Evolutionary conservation across 2,113 vertebrate species (phyloP).

Genomic region (Pteropus alecto): DNA sequence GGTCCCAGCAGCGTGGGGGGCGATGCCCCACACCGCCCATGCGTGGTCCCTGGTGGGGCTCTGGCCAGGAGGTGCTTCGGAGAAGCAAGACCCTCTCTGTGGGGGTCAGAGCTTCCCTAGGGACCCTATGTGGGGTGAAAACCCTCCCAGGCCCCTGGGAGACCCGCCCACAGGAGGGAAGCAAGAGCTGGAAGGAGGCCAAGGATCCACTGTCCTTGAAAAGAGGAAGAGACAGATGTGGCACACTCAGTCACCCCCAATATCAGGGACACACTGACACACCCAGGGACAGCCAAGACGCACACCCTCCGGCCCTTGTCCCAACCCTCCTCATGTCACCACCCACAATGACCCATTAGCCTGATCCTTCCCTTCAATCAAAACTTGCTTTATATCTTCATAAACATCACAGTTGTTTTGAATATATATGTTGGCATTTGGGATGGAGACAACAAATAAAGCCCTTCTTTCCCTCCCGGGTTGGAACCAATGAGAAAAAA

Average conservation of each 20-base stretch:
- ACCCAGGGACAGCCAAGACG: not conserved
- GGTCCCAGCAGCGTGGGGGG: not conserved
- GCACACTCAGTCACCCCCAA: too few species aligned
- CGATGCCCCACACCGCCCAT: not conserved
- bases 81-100: not conserved
- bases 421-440: not conserved
- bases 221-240: not conserved
- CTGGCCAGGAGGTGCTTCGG: constrained; percentile 37
- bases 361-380: not conserved
- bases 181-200: not conserved
- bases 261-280: not conserved
- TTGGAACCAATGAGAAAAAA: not conserved
- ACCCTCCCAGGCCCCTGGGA: not conserved
- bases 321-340: rapidly evolving
- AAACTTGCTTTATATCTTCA: not conserved
- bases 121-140: not conserved
- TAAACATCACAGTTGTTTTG: not conserved
- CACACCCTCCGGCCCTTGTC: rapidly evolving
- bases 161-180: not conserved
- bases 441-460: not conserved
- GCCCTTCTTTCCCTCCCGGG: not conserved
- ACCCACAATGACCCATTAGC: not conserved
- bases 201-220: not conserved
- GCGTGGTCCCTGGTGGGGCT: not conserved
- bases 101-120: not conserved